Base-by-base conservation (phyloP, 2,888 invertebrate genomes). In the Cephus pulcher region DNA sequence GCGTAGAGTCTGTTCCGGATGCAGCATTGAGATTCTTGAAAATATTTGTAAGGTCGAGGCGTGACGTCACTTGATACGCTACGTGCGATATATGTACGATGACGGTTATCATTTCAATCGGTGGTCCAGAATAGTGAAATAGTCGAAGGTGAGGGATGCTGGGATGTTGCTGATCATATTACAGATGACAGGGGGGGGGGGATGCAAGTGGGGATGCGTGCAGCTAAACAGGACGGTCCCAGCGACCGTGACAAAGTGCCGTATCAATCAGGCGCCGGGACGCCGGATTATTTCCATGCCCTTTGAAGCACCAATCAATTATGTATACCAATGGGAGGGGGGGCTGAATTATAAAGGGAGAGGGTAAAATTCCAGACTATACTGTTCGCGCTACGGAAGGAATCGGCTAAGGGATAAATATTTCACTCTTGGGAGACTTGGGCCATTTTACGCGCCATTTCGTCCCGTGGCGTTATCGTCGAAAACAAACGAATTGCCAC, bases 401-500 rank as follows among this genome's bases (percentile, higher is more conserved):
- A 23, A 23, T 56, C 23, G 56, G 23, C 2, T 23, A 23, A 56
- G 56, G 56, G 56, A 56, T 23, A 23, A 86, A 88, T 88, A 90
- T 88, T 87, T 84, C 84, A 87, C 90, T 87, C 89, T 78, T 75
- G 89, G 87, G 90, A 86, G 84, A 86, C 83, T 84, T 85, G 88
- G 88, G 86, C 87, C 88, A 89, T 90, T 91, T 90, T 90, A 90
- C 89, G 89, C 86, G 86, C 89, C 90, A 89, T 90, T 91, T 91
- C 90, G 89, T 89, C 88, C 88, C 88, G 86, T 87, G 89, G 89
- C 88, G 86, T 89, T 88, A 88, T 89, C 89, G 87, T 90, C 84
- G 80, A 81, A 81, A 84, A 83, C 82, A 76, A 82, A 83, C 79
- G 82, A 80, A 82, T 80, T 40, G 56, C 32, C 78, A 56, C 56